phyloP scores from a whole-genome alignment of 2,113 vertebrate genomes.

The Leiothrix lutea region DNA sequence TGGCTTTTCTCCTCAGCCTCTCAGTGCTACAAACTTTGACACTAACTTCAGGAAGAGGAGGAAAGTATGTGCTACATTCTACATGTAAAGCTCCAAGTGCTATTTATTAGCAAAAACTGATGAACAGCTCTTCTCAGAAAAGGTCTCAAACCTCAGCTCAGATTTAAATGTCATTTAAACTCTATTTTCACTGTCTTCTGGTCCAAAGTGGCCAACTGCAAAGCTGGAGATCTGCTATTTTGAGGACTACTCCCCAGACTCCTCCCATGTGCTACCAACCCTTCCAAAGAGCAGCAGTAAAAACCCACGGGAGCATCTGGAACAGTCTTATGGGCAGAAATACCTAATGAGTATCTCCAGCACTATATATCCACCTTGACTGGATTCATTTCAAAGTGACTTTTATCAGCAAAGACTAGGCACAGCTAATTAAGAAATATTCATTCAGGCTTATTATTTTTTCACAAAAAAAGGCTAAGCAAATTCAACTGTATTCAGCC shows the following conservation, averaged over 20 bases:
- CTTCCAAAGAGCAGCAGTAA: neutral
- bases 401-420: slow-evolving; percentile 13
- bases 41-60: neutral
- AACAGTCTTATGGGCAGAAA: neutral
- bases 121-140: neutral
- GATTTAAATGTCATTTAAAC: neutral
- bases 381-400: slow-evolving; percentile 17
- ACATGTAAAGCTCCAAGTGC: neutral
- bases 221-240: neutral
- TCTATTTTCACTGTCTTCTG: neutral
- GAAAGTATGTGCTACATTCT: neutral
- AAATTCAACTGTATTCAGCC: neutral
- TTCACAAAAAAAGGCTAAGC: neutral
- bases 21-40: neutral
- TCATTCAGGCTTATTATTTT: slow-evolving; percentile 16
- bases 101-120: neutral
- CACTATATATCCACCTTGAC: neutral
- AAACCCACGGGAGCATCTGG: neutral
- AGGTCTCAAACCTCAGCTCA: neutral
- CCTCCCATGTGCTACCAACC: neutral
- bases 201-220: neutral
- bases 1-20: rapidly evolving
- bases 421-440: slow-evolving; percentile 39
- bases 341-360: neutral
- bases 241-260: neutral